phyloP scores from a whole-genome alignment of 2,797 vertebrate species.

The Echeneis naucrates region DNA sequence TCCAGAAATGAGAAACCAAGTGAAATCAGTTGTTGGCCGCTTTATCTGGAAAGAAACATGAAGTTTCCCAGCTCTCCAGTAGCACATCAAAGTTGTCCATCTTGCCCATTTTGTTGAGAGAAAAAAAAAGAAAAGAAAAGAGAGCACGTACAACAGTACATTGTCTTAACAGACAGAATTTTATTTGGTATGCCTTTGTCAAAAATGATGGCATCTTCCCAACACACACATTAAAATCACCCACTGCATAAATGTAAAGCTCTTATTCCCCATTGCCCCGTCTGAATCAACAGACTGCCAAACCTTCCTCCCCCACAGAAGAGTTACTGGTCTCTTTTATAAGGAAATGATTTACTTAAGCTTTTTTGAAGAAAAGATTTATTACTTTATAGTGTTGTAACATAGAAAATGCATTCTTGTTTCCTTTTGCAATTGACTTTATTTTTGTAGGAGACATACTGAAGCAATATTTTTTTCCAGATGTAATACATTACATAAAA shows the following conservation, averaged over 20 bases:
- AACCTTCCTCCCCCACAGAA: constrained; percentile 4
- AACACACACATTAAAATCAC: constrained; percentile 4
- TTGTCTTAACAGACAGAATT: not conserved
- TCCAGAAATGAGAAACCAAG: constrained; percentile 1
- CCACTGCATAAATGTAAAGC: not conserved
- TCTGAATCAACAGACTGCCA: not conserved
- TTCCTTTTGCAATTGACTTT: not conserved
- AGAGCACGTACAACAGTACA: not conserved
- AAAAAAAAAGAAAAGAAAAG: not conserved
- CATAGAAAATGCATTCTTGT: not conserved
- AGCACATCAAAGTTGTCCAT: not conserved
- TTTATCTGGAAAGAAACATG: constrained; percentile 19
- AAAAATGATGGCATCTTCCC: not conserved
- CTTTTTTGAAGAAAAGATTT: not conserved
- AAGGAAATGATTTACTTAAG: constrained; percentile 1
- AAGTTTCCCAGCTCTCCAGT: not conserved
- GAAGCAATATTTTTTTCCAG: not conserved
- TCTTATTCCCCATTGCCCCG: constrained; percentile 1
- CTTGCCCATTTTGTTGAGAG: not conserved
- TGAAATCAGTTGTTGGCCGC: constrained; percentile 12
- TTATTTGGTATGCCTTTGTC: not conserved
- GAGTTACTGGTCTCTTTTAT: not conserved
- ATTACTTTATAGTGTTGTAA: constrained; percentile 2
- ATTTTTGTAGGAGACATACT: not conserved
- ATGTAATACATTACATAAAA: not conserved